Base-by-base conservation (phyloP, 2,113 vertebrate genomes). In the Mola mola region DNA sequence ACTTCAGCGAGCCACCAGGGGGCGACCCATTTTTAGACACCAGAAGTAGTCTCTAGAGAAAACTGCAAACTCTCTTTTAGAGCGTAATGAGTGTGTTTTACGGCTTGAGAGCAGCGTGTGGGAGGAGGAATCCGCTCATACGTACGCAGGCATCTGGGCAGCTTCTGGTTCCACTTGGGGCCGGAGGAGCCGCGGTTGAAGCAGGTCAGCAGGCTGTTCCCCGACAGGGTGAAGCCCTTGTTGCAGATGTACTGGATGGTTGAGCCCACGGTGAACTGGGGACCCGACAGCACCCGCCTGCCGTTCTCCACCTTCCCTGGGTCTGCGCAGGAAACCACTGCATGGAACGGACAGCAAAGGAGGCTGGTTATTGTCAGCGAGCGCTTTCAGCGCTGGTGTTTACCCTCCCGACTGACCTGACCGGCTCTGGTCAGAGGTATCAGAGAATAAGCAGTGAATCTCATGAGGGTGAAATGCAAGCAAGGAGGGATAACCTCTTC, bases 201-300 rank as follows among this genome's bases (percentile, higher is more conserved):
- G 86, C 96, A 98, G 72, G 93, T 94, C 44, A 98, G 92, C 13
- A 95, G 91, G 28, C 92, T 91, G 2, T 94, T 90, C 0, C 96
- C 96, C 0, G 93, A 93, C 81, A 98, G 85, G 34, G 85, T 47
- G 15, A 94, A 96, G 64, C 96, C 96, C 58, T 95, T 95, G 86
- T 95, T 92, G 0, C 96, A 98, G 72, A 96, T 66, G 20, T 95
- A 98, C 82, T 95, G 96, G 66, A 98, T 92, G 0, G 95, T 96
- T 64, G 93, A 90, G 55, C 95, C 95, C 55, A 95, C 94, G 0
- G 91, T 93, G 82, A 98, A 94, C 59, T 92, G 94, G 0, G 92
- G 83, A 7, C 92, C 94, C 1, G 96, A 95, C 73, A 96, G 84
- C 28, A 98, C 90, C 47, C 95, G 92, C 40, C 94, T 93, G 81